A percentile compares a stretch with the other conserved stretches of the same genome.
Evolutionary conservation across 2,888 invertebrate species (phyloP).

Genomic region (Phrixothrix hirtus): DNA sequence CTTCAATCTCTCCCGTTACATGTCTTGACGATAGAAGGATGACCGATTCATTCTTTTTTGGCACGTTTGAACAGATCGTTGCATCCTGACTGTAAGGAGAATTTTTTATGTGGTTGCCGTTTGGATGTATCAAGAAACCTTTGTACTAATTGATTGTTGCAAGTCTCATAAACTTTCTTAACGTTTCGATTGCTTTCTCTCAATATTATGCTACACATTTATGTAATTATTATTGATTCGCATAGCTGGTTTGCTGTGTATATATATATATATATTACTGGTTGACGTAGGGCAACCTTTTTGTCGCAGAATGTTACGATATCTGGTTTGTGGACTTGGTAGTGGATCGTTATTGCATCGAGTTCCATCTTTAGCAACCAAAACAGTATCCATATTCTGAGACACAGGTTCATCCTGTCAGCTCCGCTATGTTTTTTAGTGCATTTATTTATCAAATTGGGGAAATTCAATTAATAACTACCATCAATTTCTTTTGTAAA

Average conservation of each 20-base stretch:
- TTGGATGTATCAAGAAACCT: slow-evolving; percentile 4
- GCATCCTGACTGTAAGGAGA: too few relatives aligned
- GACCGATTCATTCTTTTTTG: background rate
- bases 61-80: too few relatives aligned
- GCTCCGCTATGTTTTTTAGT: too few relatives aligned
- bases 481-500: too few relatives aligned
- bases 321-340: slow-evolving; percentile 1
- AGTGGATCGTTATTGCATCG: slow-evolving; percentile 6
- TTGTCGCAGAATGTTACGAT: slow-evolving; percentile 7
- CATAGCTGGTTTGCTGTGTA: slow-evolving; percentile 2
- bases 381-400: background rate
- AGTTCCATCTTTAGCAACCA: slow-evolving; percentile 7
- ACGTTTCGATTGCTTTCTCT: slow-evolving; percentile 4
- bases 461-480: too few relatives aligned
- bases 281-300: background rate
- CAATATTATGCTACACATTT: slow-evolving; percentile 11
- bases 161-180: background rate
- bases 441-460: too few relatives aligned
- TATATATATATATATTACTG: slow-evolving; percentile 1
- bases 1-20: background rate
- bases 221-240: slow-evolving; percentile 5
- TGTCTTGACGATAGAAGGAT: background rate
- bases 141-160: background rate
- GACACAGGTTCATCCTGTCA: background rate
- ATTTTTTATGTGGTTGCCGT: slow-evolving; percentile 6